Evolutionary conservation across 2,113 vertebrate species (phyloP), one percentile per base, ranked within the genome.

Genomic region (Vicugna pacos): DNA sequence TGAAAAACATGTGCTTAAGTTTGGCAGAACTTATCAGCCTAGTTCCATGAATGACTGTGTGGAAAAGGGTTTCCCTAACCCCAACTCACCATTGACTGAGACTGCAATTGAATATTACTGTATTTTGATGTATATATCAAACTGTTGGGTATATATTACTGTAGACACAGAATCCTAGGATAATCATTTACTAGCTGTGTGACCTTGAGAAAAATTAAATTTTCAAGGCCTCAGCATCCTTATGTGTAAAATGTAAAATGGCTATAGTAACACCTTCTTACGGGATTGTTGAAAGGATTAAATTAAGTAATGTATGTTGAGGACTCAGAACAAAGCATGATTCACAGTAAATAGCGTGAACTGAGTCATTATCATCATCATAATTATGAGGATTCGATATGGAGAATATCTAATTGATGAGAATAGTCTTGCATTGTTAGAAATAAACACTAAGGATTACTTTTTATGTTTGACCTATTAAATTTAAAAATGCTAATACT

Each of bases 191-290:
- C 4, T 82, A 81, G 32, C 9, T 64, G 17, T 64, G 10, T 86
- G 15, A 77, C 14, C 13, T 56, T 86, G 20, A 93, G 60, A 90
- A 90, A 92, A 89, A 62, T 28, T 75, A 84, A 83, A 30, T 10
- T 64, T 56, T 35, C 26, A 83, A 19, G 58, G 54, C 8, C 30
- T 65, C 46, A 83, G 10, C 14, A 24, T 62, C 8, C 24, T 87
- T 16, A 54, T 30, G 8, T 82, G 12, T 65, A 82, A 94, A 94
- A 81, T 64, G 30, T 65, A 82, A 94, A 94, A 81, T 64, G 30
- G 5, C 13, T 35, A 35, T 86, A 73, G n/a, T 46, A 70, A 72
- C 22, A 87, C 32, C 38, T 86, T 15, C 9, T 32, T 46, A 52
- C 69, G 76, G 5, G 50, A 2, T 28, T 82, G 32, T 46, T 85